Evolutionary conservation across 2,888 invertebrate species (phyloP), one percentile per base, ranked within the genome.

Genomic region (Hyles lineata): DNA sequence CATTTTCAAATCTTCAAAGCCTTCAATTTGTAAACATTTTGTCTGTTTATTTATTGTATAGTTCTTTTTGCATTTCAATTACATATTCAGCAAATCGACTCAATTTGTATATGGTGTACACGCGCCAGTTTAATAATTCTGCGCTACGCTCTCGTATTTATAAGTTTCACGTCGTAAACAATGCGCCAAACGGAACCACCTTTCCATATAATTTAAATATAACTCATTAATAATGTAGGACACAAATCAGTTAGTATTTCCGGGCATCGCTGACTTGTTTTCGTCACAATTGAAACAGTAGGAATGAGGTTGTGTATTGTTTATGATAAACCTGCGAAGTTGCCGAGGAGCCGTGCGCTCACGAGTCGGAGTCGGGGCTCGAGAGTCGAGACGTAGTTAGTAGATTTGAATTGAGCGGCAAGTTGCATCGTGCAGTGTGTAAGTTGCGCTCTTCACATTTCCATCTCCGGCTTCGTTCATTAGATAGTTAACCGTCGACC

Each of bases 401-500:
- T 80, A 78, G 84, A 85, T 89, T 87, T 82, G 84, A 89, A 87
- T 87, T 80, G 77, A 82, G 82, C 80, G 74, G 67, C 78, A 73
- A 73, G 55, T 61, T 70, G 70, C 70, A 61, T 25, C 50, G 50
- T 59, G 50, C 61, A 29, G 59, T 25, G 69, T 60, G 72, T 70
- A 29, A 62, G 77, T 84, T 84, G 83, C 79, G 78, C 83, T 84
- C 81, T 82, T 83, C 82, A 77, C 77, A 85, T 86, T 87, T 80
- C 83, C 86, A 89, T 90, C 88, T 87, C 87, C 85, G 87, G 85
- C 85, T 84, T 77, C 83, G 84, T 89, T 90, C 87, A 87, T 89
- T 89, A 90, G 88, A 87, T 87, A 89, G 90, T 88, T 90, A 87
- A 84, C 87, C 85, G 86, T 76, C 85, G 80, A 82, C 85, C 87